phyloP scores from a whole-genome alignment of 2,888 invertebrate genomes.

The Mesopsocus fuscifrons region DNA sequence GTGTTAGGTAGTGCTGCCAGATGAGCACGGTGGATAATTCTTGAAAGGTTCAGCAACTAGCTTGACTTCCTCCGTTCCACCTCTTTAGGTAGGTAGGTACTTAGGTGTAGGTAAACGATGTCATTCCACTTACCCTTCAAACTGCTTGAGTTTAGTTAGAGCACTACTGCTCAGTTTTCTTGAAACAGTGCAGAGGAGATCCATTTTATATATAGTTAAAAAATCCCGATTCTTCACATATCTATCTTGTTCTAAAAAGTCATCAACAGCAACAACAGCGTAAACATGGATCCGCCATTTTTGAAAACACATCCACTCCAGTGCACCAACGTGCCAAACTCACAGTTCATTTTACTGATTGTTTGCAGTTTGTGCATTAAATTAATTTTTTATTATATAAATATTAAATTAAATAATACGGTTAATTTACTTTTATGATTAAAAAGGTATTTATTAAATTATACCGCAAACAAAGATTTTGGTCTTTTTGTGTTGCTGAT shows the following conservation, averaged over 20 bases:
- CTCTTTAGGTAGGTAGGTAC: not conserved
- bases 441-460: no score
- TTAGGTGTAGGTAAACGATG: not conserved
- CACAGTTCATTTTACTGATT: no score
- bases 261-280: no score
- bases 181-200: constrained; percentile 18
- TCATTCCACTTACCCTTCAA: constrained; percentile 14
- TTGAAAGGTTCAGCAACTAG: no score
- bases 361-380: not conserved
- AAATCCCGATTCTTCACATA: not conserved
- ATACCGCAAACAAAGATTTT: no score
- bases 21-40: no score
- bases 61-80: constrained; percentile 14
- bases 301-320: not conserved
- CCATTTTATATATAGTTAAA: constrained; percentile 15
- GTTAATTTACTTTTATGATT: no score
- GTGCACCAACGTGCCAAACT: no score
- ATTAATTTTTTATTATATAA: no score
- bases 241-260: not conserved
- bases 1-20: no score
- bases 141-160: constrained; percentile 17
- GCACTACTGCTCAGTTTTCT: constrained; percentile 17
- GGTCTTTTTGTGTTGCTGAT: no score
- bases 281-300: not conserved
- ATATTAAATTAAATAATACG: no score